These are phyloP conservation scores for Rhingia campestris DNA, from an alignment of 2,888 invertebrate genomes.

Conservation along the genomic window DNA sequence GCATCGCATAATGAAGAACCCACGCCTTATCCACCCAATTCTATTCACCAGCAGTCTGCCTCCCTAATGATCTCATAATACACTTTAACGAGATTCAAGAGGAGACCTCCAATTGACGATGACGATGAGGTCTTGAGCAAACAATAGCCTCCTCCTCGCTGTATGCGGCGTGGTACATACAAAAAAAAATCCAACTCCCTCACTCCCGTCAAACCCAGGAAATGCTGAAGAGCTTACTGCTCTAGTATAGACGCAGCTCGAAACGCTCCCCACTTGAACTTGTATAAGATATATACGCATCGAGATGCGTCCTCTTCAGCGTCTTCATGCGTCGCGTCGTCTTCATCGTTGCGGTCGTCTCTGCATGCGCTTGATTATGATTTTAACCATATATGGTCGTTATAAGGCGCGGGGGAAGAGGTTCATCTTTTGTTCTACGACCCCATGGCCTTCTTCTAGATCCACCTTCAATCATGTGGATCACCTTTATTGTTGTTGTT, in stretches of 20 bases:
- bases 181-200: conserved; percentile 41
- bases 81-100: conserved; percentile 73
- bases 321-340: conserved; percentile 19
- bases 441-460: conserved; percentile 57
- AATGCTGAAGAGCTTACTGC: conserved; percentile 38
- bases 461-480: conserved; percentile 69
- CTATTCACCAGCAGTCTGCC: conserved; percentile 57
- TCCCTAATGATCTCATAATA: conserved; percentile 74
- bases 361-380: conserved; percentile 58
- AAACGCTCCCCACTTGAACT: conserved; percentile 36
- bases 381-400: conserved; percentile 39
- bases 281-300: conserved; percentile 30
- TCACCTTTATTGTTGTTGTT: conserved; percentile 55
- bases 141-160: conserved; percentile 67
- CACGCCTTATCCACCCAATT: conserved; percentile 65
- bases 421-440: conserved; percentile 56
- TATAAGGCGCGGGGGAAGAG: not conserved
- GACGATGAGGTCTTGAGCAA: conserved; percentile 71
- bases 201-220: conserved; percentile 51
- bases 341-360: not conserved
- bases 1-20: conserved; percentile 67
- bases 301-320: conserved; percentile 30
- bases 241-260: not conserved
- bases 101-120: conserved; percentile 70
- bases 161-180: conserved; percentile 31